Conservation (phyloP, 2,797 vertebrate genomes). For the Coendou prehensilis region DNA sequence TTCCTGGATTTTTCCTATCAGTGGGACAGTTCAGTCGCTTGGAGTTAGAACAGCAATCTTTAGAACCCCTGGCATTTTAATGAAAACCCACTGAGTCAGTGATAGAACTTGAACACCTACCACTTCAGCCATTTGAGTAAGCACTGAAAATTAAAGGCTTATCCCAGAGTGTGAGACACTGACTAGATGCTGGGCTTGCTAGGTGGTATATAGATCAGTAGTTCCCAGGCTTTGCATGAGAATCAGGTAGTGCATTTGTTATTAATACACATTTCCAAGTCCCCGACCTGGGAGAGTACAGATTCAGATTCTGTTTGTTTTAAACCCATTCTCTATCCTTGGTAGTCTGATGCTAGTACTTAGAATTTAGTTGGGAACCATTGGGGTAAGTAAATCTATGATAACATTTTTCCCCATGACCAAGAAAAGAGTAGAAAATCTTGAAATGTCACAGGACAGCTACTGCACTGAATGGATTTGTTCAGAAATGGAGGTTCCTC, state of each 20-base stretch:
- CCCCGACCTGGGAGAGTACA: not conserved
- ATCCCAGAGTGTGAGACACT: not conserved
- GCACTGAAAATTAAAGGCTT: not conserved
- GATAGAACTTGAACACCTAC: not conserved
- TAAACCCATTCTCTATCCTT: not conserved
- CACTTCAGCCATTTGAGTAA: not conserved
- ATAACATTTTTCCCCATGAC: not conserved
- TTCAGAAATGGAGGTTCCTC: not conserved
- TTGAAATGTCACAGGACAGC: fast-evolving
- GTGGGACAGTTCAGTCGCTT: not conserved
- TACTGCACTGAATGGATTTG: not conserved
- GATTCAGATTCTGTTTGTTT: not conserved
- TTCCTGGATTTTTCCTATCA: not conserved
- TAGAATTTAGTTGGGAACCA: not conserved
- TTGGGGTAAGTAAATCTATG: not conserved
- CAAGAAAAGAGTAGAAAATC: not conserved
- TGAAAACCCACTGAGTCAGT: not conserved
- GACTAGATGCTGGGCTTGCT: not conserved
- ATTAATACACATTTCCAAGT: too few species aligned
- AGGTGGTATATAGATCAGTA: fast-evolving
- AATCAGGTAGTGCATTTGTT: fast-evolving
- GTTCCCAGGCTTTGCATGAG: fast-evolving
- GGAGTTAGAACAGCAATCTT: not conserved
- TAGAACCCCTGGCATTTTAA: not conserved
- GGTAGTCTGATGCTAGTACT: not conserved